A percentile compares a stretch with the other conserved stretches of the same genome.
phyloP scores from a whole-genome alignment of 2,797 vertebrate species.

The Crocodylus rhombifer region DNA sequence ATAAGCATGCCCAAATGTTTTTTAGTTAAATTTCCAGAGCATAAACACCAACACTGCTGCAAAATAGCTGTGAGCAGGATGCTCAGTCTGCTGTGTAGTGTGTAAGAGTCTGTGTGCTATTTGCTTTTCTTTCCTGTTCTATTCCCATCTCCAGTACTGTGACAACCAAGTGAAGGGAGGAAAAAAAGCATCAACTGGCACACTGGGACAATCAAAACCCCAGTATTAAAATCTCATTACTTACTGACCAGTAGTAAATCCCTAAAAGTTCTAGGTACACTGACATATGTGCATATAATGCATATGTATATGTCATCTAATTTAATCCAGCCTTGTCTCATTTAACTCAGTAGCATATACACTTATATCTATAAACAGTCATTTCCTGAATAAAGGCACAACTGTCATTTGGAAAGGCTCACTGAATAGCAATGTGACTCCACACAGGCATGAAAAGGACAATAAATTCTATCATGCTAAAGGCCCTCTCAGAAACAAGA shows the following conservation, averaged over 20 bases:
- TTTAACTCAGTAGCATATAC: no score
- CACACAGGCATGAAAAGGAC: not conserved
- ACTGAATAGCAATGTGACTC: not conserved
- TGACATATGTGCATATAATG: not conserved
- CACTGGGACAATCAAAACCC: not conserved
- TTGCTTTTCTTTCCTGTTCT: not conserved
- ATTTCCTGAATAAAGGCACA: not conserved
- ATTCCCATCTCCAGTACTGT: not conserved
- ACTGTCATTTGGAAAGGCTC: not conserved
- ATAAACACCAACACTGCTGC: not conserved
- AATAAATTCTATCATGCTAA: not conserved
- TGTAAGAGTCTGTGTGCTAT: not conserved
- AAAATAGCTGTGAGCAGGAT: not conserved
- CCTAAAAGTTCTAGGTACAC: not conserved
- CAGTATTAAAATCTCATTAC: not conserved
- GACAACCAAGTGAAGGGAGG: rapidly evolving
- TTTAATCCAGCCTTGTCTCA: not conserved
- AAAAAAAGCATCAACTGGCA: not conserved
- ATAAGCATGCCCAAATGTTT: not conserved
- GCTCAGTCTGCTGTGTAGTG: not conserved
- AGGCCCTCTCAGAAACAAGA: not conserved
- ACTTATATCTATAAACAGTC: not conserved
- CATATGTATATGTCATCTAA: not conserved
- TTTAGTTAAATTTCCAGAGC: not conserved
- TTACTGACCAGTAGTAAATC: not conserved